Evolutionary conservation across 2,888 invertebrate species (phyloP), one percentile per base, ranked within the genome.

Genomic region (Capitulum mitella): DNA sequence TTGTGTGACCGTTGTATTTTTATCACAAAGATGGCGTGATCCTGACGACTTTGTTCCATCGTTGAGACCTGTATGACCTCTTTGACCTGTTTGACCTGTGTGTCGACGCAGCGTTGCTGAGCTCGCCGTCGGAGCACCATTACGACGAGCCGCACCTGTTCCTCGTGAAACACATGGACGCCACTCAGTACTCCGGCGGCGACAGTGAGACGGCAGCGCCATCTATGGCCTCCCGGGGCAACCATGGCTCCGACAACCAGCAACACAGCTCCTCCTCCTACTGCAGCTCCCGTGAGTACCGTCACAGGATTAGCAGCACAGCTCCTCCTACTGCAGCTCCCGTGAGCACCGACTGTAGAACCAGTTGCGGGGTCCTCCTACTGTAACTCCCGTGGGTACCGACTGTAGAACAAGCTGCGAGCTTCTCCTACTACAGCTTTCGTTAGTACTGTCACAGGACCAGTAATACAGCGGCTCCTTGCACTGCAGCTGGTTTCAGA

Each of bases 81-180:
- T 29, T 6, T 58, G n/a, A 29, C 19, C 61, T 34, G 32, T 1
- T 5, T 16, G 16, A 34, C 19, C 16, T 40, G 43, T 12, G n/a
- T 26, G n/a, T n/a, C 43, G 8, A 10, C 29, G n/a, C 46, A 76
- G 76, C 46, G 8, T 19, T 76, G 46, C 43, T 76, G 10, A 46
- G 16, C 32, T 76, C 76, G 14, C 46, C 46, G 5, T 43, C 43
- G 5, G 76, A 76, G 76, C 76, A 76, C 46, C 76, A 76, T 19
- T 76, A 76, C 32, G 76, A 76, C 46, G 76, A 76, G 46, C 76
- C 76, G n/a, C 76, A 76, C 46, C 14, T 76, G 19, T 43, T 32
- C 19, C 19, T 46, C 46, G 19, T 43, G 16, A 43, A 76, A 2
- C 76, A 43, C 19, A n/a, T 76, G 19, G 74, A 74, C 74, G 1